A percentile compares a stretch with the other conserved stretches of the same genome.
Evolutionary conservation across 1,140 invertebrate genomes (phyloP).

Genomic region (Myzus persicae): DNA sequence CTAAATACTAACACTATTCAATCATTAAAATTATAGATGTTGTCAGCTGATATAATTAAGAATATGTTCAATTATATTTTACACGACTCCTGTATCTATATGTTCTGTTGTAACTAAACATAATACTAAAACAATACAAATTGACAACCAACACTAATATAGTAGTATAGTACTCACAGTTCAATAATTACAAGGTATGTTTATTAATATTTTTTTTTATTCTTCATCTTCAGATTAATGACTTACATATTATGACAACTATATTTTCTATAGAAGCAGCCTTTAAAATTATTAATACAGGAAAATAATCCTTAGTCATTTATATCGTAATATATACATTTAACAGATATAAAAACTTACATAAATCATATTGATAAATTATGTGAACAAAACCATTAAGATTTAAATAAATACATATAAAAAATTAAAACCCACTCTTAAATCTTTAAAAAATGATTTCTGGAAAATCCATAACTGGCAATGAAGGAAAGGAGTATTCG

Average conservation of each 20-base stretch:
- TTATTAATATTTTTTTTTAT: neutral
- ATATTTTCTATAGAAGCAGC: neutral
- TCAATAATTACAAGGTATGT: neutral
- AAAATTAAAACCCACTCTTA: neutral
- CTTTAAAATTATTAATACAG: neutral
- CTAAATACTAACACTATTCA: too few relatives aligned
- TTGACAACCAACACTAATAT: neutral
- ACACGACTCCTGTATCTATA: neutral
- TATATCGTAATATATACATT: neutral
- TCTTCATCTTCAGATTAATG: neutral
- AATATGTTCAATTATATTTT: neutral
- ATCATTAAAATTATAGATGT: too few relatives aligned
- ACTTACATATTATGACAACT: neutral
- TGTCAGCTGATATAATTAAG: neutral
- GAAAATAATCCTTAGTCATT: neutral
- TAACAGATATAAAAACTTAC: neutral
- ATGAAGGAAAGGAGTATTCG: neutral
- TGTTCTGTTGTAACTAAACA: neutral
- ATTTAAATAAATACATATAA: neutral
- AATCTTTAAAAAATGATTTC: neutral
- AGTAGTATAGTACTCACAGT: neutral
- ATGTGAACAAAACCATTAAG: neutral
- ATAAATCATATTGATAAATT: constrained; percentile 5
- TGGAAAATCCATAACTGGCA: constrained; percentile 43
- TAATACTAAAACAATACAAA: too few relatives aligned